These are phyloP conservation scores for Melanostigma gelatinosum DNA, from an alignment of 2,113 vertebrate species.

Conservation along the genomic window DNA sequence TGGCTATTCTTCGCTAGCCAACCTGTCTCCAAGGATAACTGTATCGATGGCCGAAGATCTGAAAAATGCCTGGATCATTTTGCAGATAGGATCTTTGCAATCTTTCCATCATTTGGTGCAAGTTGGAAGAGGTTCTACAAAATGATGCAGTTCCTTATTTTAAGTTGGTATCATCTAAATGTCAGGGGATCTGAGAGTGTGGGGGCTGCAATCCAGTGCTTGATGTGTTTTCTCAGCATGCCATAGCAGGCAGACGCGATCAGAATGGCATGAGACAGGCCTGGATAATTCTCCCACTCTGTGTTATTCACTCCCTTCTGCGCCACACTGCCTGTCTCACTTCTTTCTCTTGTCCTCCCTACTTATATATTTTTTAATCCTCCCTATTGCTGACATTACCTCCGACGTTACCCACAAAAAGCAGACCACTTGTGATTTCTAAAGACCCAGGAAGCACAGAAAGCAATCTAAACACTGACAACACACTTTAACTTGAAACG, in stretches of 20 bases:
- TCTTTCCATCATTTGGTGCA: too few species aligned
- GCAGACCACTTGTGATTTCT: constrained; percentile 53
- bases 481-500: constrained; percentile 28
- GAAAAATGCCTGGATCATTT: too few species aligned
- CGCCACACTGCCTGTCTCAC: neutral
- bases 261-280: constrained; percentile 59
- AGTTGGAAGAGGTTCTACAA: too few species aligned
- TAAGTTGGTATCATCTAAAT: constrained; percentile 30
- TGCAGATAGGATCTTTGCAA: too few species aligned
- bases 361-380: constrained; percentile 37
- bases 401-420: constrained; percentile 56
- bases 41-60: too few species aligned
- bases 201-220: constrained; percentile 49
- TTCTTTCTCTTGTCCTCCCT: constrained; percentile 9
- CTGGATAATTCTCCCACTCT: constrained; percentile 65
- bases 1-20: neutral
- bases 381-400: constrained; percentile 45
- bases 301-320: constrained; percentile 12
- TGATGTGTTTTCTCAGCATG: constrained; percentile 50
- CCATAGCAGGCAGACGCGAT: constrained; percentile 45
- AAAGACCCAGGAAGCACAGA: constrained; percentile 41
- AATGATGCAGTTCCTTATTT: neutral
- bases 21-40: neutral
- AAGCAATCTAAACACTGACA: constrained; percentile 50
- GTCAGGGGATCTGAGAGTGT: constrained; percentile 52